Evolutionary conservation across 2,113 vertebrate genomes (phyloP), one percentile per base, ranked within the genome.

Genomic region (Sturnira hondurensis): DNA sequence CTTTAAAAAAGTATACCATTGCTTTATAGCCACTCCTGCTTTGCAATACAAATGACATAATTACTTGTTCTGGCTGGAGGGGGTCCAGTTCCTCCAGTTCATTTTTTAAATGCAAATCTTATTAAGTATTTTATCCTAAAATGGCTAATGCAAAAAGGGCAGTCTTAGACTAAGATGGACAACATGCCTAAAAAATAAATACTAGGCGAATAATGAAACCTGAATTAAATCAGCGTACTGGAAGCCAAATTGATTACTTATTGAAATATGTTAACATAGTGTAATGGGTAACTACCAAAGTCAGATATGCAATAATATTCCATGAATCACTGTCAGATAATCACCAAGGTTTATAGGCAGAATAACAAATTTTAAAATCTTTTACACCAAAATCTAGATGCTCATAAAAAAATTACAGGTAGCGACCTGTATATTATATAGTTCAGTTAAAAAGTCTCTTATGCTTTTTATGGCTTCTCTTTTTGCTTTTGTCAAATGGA

Each of bases 81-180:
- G 98, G 92, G 98, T 98, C 98, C 97, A 96, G 98, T 89, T 97
- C 96, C 95, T 97, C 96, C 70, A 96, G 97, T 97, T 98, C 98
- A 99, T 99, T 99, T 98, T 98, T 99, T 98, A 98, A 98, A 98
- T 98, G 98, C 97, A 99, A 98, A 99, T 99, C 98, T 98, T 98
- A 98, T 98, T 98, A 98, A 98, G 97, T 95, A 98, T 99, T 99
- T 98, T 98, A 98, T 98, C 97, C 98, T 98, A 98, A 98, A 98
- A 98, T 98, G 98, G 98, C 97, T 98, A 98, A 97, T 97, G 98
- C 97, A 98, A 97, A 98, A 97, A 98, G 97, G 97, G 98, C 96
- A 98, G 97, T 97, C 89, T 86, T 92, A 92, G 98, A 98, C 73
- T 63, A 98, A 98, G 98, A 99, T 92, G 97, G 98, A 99, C 98